A percentile compares a stretch with the other conserved stretches of the same genome.
Conservation (phyloP, 2,797 vertebrate genomes). For the Tenualosa ilisha region DNA sequence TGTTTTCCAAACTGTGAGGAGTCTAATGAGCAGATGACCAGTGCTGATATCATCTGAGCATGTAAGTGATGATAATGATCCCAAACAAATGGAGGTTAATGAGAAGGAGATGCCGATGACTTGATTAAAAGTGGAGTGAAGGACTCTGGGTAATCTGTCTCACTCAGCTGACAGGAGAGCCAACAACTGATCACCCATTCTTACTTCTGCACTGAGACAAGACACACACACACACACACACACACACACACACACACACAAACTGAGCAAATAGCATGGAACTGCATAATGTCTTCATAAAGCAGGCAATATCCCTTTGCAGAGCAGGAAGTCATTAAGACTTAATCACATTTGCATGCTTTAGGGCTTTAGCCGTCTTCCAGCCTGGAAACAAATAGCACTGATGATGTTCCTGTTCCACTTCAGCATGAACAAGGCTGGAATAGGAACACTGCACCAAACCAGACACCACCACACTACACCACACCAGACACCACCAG, state of each 20-base stretch:
- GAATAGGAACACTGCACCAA: neutral
- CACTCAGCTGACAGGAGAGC: conserved; percentile 37
- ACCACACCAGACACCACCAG: too few relatives aligned
- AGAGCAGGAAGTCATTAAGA: neutral
- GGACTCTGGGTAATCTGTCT: conserved; percentile 43
- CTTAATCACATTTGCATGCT: conserved; percentile 18
- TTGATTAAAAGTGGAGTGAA: conserved; percentile 50
- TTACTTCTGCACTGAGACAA: conserved; percentile 22
- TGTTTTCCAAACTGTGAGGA: too few relatives aligned
- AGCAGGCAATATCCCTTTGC: neutral
- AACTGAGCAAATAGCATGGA: conserved; percentile 6
- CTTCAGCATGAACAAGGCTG: neutral
- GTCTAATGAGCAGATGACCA: neutral
- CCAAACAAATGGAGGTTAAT: conserved; percentile 52
- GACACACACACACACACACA: conserved; percentile 28
- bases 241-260: conserved; percentile 17
- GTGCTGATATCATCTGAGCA: conserved; percentile 35
- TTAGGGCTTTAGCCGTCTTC: neutral
- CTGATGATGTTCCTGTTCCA: neutral
- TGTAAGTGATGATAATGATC: conserved; percentile 51
- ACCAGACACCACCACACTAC: too few relatives aligned
- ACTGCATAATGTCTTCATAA: neutral
- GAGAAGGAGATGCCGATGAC: conserved; percentile 43
- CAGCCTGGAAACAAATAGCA: neutral
- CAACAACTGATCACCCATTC: conserved; percentile 37